Evolutionary conservation across 2,113 vertebrate species (phyloP), one percentile per base, ranked within the genome.

Genomic region (Ramphastos sulfuratus): DNA sequence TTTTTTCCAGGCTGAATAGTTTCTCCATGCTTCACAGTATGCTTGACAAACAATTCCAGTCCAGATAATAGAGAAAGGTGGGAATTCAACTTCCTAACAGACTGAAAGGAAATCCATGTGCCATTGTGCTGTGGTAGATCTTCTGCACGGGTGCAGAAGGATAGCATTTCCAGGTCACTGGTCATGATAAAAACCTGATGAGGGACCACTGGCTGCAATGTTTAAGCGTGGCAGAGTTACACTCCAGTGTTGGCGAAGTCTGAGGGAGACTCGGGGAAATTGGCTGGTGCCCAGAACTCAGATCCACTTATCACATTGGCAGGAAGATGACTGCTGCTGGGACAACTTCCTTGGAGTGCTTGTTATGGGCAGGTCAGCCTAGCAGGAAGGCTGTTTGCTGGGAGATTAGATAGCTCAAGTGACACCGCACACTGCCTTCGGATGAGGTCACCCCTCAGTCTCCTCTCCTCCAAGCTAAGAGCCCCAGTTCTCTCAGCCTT

Each of bases 301-400:
- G 64, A 60, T 66, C 0, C 1, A 2, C 46, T 79, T 64, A 7
- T 35, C 1, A 0, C 7, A 4, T 33, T 58, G 13, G 35, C 84
- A 83, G 84, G 89, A 90, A 81, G 87, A 9, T 64, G 67, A 46
- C 56, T 71, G 6, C 71, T 65, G 48, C 82, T 91, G 72, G 65
- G n/a, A 60, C 67, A 73, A 1, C 16, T 35, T 78, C 81, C 19
- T 17, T 15, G 54, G n/a, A 61, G 25, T 13, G 4, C 21, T 90
- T 1, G 2, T 52, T 89, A 64, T 20, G 50, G 89, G 60, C 76
- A 90, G 59, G 37, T 7, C 85, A 54, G 63, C 71, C 72, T 17
- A 3, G 70, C 59, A 84, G 92, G 89, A 96, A 91, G 64, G n/a
- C 89, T 94, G 72, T 37, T 56, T 48, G 18, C 54, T 73, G 35